Evolutionary conservation across 2,113 vertebrate genomes (phyloP), one percentile per base, ranked within the genome.

Genomic region (Pachycephala philippinensis): DNA sequence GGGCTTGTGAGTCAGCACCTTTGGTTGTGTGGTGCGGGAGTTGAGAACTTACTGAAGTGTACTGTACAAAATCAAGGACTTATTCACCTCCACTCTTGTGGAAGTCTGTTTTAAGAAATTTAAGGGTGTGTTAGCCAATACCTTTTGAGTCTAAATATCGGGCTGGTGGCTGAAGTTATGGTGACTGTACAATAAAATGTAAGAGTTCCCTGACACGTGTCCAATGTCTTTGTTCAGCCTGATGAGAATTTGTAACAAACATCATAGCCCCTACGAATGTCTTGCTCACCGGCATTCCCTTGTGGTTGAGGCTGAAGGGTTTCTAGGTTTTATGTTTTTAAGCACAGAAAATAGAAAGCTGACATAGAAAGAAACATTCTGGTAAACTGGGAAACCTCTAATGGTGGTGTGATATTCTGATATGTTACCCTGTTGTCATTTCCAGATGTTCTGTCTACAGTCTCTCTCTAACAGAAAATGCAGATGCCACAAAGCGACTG

Each of bases 241-340:
- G 33, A 45, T 30, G 24, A 45, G 60, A 64, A 80, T 42, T 49
- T 56, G 9, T 56, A 80, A 72, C 26, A 72, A 80, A 72, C 26
- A 72, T 56, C 57, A 56, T 0, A 0, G 21, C 26, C 68, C 31
- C 49, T 26, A 56, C 0, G 0, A 52, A 52, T 30, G 22, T 54
- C 61, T 75, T 0, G 0, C 15, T 50, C 49, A 49, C 59, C 1
- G 9, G n/a, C 15, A 47, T 28, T 61, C 45, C 20, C 20, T 39
- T 20, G 31, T 54, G 50, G 19, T 15, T 8, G 15, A 18, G 5
- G 33, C 19, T 12, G 37, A 61, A 11, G 57, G 6, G 11, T 40
- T 77, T 83, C 57, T 77, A 61, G 19, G 15, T 10, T 89, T 90
- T 54, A 64, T 13, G 33, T 9, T 61, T 80, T 77, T 15, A 81